Percentiles rank a stretch among this genome's conserved stretches.
Evolutionary conservation across 2,888 invertebrate genomes (phyloP).

Genomic region (Ophioninae sp.): DNA sequence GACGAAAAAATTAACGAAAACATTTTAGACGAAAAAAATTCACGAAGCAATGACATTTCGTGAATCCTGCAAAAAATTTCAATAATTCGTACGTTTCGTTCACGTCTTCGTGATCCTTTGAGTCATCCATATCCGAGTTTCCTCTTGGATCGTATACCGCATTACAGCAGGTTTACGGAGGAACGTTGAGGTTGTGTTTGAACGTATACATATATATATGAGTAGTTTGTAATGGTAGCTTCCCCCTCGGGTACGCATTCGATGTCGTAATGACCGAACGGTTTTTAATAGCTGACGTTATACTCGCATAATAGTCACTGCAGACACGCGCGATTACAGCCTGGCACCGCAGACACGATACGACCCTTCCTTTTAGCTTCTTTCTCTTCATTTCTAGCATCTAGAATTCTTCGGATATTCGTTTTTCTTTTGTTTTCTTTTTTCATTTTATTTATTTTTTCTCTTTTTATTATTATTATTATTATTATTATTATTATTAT

Average conservation of each 20-base stretch:
- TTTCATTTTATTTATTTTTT: no score
- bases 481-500: no score
- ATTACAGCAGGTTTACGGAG: constrained; percentile 16
- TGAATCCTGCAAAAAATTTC: no score
- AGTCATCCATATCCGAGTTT: constrained; percentile 10
- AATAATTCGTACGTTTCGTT: constrained; percentile 20
- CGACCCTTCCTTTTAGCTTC: constrained; percentile 19
- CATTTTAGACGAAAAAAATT: no score
- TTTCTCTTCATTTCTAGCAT: constrained; percentile 1
- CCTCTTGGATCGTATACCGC: constrained; percentile 19
- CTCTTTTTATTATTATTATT: no score
- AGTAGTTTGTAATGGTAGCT: constrained; percentile 46
- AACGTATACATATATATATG: constrained; percentile 3
- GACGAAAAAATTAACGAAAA: no score
- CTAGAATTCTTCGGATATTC: constrained; percentile 11
- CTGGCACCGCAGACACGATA: constrained; percentile 30
- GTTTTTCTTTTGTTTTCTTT: no score
- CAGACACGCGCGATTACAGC: constrained; percentile 41
- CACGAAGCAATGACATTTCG: no score
- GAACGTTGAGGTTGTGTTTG: constrained; percentile 13
- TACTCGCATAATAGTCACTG: constrained; percentile 39
- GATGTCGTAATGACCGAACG: constrained; percentile 57
- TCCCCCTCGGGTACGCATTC: background rate
- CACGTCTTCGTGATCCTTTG: background rate
- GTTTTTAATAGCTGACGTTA: constrained; percentile 52